Evolutionary conservation across 2,113 vertebrate species (phyloP), one percentile per base, ranked within the genome.

Genomic region (Cyrtonyx montezumae): DNA sequence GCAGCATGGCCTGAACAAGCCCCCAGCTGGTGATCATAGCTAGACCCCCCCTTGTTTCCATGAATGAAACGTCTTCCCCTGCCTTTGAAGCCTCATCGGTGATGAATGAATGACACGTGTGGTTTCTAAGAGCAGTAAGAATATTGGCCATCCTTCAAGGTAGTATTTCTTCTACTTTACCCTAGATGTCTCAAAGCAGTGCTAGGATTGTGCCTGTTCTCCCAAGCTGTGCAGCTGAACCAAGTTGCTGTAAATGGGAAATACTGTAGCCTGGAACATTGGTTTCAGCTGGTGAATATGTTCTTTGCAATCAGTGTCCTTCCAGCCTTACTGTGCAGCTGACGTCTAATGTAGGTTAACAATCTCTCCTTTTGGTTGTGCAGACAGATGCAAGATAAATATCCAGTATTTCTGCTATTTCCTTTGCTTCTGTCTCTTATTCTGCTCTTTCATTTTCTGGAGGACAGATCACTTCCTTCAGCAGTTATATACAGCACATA

Each of bases 201-300:
- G 46, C 26, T 46, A 76, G n/a, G 13, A 10, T 23, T 81, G 13
- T 17, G 18, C 42, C 43, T 91, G 36, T 48, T 95, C 46, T 48
- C 59, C 45, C 12, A 18, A 63, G 32, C 58, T 63, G 51, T 85
- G 40, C 71, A 80, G 58, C 10, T 45, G 51, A 73, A 10, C 16
- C 43, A 70, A 45, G 8, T 32, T 34, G 78, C 81, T 86, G 53
- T 43, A 53, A 80, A 82, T 16, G 66, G 6, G 82, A 92, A 91
- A 40, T 79, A 51, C 46, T 62, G 20, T 63, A 87, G 79, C 43
- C 53, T 90, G 78, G 71, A 96, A 75, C 69, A 86, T 34, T 78
- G 69, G 9, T 91, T 97, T 93, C 80, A 94, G 90, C 89, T 96
- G 92, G 69, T 77, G 53, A 70, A 6, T 49, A 62, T 70, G 66